Base-by-base conservation (phyloP, 2,888 invertebrate genomes). In the Apoda limacodes region DNA sequence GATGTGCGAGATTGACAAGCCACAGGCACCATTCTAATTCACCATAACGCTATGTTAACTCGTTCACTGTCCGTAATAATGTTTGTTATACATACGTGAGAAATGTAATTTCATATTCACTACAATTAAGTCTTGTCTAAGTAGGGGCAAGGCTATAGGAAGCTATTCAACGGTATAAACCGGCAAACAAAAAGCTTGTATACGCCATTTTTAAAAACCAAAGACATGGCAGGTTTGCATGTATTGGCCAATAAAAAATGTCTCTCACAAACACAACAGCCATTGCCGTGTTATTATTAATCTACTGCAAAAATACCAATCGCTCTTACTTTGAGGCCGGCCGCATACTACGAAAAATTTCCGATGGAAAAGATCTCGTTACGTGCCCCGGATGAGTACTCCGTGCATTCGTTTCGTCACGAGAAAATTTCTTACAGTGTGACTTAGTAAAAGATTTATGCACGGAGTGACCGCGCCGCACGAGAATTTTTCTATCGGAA, bases 161-260 rank as follows among this genome's bases (percentile, higher is more conserved):
- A n/a, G 50, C 45, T 46, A 45, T 45, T 81, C 69, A 80, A 69
- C 67, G 70, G 67, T 70, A 65, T 76, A 78, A 72, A 80, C 82
- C 82, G 82, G 82, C 82, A 78, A 82, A 82, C 82, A 82, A 82
- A 82, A 82, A 82, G 82, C 81, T 82, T 82, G 81, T 82, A 81
- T 82, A 82, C 82, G 82, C 83, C 83, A 83, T 83, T 82, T 82
- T 82, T 81, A 81, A 82, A n/a, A 82, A 81, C 78, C 80, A 74
- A 78, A 81, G 81, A 81, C 81, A 80, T 76, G 78, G 76, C 78
- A 78, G 76, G 72, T 70, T 67, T 68, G 60, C 67, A 65, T 69
- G 69, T 72, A 69, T 61, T 66, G 64, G 72, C 78, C 78, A 75
- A 78, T 78, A 80, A 80, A 80, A 80, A 80, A 80, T 78, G 74